Evolutionary conservation across 2,888 invertebrate genomes (phyloP).

Genomic region (Watsonalla binaria): DNA sequence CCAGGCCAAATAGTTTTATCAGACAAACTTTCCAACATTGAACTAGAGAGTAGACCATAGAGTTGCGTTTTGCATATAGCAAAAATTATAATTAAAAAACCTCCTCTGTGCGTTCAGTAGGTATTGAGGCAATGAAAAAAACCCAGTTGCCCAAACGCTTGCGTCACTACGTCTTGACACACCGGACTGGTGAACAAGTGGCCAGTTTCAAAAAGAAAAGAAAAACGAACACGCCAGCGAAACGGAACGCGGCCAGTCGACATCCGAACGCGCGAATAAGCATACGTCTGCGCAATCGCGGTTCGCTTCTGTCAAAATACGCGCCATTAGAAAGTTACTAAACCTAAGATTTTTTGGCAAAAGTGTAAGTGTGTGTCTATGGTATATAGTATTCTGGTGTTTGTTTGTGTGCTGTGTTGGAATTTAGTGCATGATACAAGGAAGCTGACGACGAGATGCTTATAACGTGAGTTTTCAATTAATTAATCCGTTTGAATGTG

Average conservation of each 20-base stretch:
- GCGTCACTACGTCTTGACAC: conserved; percentile 62
- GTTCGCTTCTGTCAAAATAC: conserved; percentile 27
- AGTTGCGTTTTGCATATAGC: conserved; percentile 4
- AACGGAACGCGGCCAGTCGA: conserved; percentile 50
- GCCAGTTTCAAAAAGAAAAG: conserved; percentile 45
- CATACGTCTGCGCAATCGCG: conserved; percentile 39
- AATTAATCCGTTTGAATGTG: conserved; percentile 21
- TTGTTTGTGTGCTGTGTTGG: conserved; percentile 56
- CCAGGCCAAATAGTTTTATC: too few relatives aligned
- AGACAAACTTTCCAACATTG: not conserved
- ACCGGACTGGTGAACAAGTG: conserved; percentile 47
- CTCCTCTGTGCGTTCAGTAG: conserved; percentile 24
- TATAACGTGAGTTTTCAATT: conserved; percentile 65
- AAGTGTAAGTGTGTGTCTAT: conserved; percentile 42
- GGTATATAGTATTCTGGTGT: conserved; percentile 27
- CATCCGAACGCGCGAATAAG: conserved; percentile 48
- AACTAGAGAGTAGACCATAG: too few relatives aligned
- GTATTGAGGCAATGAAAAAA: conserved; percentile 53
- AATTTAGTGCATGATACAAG: conserved; percentile 60
- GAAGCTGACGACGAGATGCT: conserved; percentile 63
- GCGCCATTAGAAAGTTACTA: conserved; percentile 63
- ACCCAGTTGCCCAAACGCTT: conserved; percentile 69
- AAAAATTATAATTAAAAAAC: conserved; percentile 8
- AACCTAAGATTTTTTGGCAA: conserved; percentile 29
- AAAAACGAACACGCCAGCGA: conserved; percentile 31